These are phyloP conservation scores for Megalurothrips usitatus DNA, from an alignment of 2,888 invertebrate species.

Conservation along the genomic window DNA sequence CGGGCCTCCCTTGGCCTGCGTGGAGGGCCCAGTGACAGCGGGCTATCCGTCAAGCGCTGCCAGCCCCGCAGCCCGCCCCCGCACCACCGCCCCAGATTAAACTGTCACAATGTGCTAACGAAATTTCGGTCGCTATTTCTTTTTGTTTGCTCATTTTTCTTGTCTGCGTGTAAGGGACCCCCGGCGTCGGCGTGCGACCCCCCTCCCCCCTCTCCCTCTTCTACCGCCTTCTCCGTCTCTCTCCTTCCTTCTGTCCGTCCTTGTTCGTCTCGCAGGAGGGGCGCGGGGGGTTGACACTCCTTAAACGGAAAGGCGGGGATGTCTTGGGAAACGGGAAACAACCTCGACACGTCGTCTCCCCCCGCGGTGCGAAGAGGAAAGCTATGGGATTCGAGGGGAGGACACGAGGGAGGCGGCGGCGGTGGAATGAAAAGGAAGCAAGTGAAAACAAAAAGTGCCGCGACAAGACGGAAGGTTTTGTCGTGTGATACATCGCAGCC, in stretches of 20 bases:
- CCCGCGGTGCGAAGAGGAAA: too few relatives aligned
- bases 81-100: not conserved
- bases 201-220: not conserved
- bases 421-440: too few relatives aligned
- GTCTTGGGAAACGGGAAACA: too few relatives aligned
- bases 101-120: constrained; percentile 24
- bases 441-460: too few relatives aligned
- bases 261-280: not conserved
- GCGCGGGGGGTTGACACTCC: not conserved
- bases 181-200: not conserved
- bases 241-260: not conserved
- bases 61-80: not conserved
- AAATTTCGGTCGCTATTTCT: constrained; percentile 24
- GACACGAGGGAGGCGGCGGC: too few relatives aligned
- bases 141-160: constrained; percentile 22
- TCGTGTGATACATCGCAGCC: too few relatives aligned
- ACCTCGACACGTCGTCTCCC: too few relatives aligned
- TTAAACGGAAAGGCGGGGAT: too few relatives aligned
- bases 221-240: not conserved
- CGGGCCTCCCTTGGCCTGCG: not conserved
- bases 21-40: constrained; percentile 14
- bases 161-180: not conserved
- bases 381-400: too few relatives aligned
- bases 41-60: constrained; percentile 3
- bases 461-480: too few relatives aligned